These are phyloP conservation scores for Linurgus olivaceus DNA, from an alignment of 2,797 vertebrate species.

Conservation along the genomic window DNA sequence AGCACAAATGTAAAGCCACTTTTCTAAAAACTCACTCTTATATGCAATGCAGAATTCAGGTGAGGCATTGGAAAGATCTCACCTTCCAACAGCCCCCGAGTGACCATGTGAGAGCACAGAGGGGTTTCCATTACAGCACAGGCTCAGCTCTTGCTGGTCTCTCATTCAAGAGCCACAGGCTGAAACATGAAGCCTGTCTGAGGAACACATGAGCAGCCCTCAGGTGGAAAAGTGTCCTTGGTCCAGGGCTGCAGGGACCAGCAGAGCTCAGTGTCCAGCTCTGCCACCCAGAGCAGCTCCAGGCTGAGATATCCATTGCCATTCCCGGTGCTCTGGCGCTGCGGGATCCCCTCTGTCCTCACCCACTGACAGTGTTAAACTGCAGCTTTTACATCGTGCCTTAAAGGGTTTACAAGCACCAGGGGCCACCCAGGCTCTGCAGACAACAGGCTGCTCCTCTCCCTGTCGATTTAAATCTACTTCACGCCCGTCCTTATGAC, in stretches of 20 bases:
- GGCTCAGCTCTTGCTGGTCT: neutral
- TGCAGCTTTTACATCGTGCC: neutral
- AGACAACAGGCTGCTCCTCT: neutral
- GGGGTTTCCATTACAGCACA: neutral
- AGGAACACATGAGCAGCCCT: rapidly evolving
- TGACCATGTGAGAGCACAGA: rapidly evolving
- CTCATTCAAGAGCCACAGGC: neutral
- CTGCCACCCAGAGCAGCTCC: neutral
- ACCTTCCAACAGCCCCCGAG: neutral
- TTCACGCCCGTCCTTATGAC: constrained; percentile 25
- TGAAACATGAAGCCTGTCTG: neutral
- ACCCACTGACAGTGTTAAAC: neutral
- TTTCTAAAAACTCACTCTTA: neutral
- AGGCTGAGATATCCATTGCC: neutral
- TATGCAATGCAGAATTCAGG: neutral
- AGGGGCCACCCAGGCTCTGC: constrained; percentile 45
- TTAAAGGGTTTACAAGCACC: constrained; percentile 61
- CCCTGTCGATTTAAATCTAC: neutral
- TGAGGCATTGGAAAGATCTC: neutral
- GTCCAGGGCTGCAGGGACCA: neutral
- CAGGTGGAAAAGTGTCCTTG: neutral
- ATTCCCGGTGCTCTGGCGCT: rapidly evolving
- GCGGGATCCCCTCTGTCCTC: neutral
- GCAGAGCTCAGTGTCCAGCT: neutral
- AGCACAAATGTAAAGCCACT: neutral